phyloP scores from a whole-genome alignment of 2,888 invertebrate species.

The Scrobipalpa costella region DNA sequence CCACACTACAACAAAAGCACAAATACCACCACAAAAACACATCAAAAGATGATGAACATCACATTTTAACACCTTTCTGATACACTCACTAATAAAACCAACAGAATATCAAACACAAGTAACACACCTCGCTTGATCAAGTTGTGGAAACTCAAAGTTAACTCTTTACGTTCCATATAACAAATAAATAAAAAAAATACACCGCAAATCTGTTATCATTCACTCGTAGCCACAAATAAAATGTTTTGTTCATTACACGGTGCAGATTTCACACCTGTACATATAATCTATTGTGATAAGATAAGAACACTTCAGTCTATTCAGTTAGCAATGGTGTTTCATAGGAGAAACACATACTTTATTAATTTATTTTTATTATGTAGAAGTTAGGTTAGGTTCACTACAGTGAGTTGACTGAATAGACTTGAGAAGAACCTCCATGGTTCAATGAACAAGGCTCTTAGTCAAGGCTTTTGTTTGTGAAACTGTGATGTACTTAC shows the following conservation, averaged over 20 bases:
- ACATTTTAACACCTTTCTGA: neutral
- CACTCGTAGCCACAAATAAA: slow-evolving; percentile 62
- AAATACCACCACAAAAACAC: too few species aligned
- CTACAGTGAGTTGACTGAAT: neutral
- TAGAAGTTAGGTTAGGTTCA: slow-evolving; percentile 15
- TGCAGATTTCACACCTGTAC: slow-evolving; percentile 70
- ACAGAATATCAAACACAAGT: slow-evolving; percentile 29
- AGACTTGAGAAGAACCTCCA: slow-evolving; percentile 27
- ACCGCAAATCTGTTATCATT: slow-evolving; percentile 46
- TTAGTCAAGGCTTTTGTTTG: slow-evolving; percentile 44
- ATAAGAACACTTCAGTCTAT: slow-evolving; percentile 47
- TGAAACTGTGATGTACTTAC: slow-evolving; percentile 36
- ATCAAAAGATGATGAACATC: neutral
- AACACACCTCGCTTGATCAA: slow-evolving; percentile 74
- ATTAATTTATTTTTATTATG: too few species aligned
- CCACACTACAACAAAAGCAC: neutral
- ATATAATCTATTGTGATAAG: slow-evolving; percentile 77
- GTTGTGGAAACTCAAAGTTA: slow-evolving; percentile 76
- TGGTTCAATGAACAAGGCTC: slow-evolving; percentile 48
- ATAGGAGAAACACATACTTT: slow-evolving; percentile 4
- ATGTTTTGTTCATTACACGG: slow-evolving; percentile 70
- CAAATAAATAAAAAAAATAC: slow-evolving; percentile 36
- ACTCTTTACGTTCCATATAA: slow-evolving; percentile 69
- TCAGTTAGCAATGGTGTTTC: slow-evolving; percentile 7
- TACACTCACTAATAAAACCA: neutral